Conservation (phyloP, 1,140 invertebrate species). For the Pseudomyrmex flavicornis region DNA sequence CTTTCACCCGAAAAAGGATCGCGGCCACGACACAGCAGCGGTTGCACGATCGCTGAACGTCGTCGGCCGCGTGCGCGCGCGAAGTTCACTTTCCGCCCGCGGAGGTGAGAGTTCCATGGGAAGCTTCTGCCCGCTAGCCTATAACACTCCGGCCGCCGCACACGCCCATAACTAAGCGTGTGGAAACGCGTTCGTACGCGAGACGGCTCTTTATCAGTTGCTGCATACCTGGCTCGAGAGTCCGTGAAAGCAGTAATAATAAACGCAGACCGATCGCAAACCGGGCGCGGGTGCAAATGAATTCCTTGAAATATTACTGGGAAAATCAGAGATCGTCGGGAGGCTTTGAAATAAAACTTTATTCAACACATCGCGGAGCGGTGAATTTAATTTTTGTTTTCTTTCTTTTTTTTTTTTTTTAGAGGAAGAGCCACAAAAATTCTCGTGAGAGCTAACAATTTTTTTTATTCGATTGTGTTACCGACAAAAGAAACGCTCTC, state of each 20-base stretch:
- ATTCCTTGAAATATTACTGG: slow-evolving; percentile 38
- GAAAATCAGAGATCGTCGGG: background rate
- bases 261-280: slow-evolving; percentile 3
- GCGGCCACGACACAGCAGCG: slow-evolving; percentile 65
- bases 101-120: slow-evolving; percentile 85
- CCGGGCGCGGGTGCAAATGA: slow-evolving; percentile 30
- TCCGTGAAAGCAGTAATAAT: slow-evolving; percentile 11
- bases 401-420: too few species aligned
- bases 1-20: slow-evolving; percentile 80
- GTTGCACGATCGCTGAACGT: slow-evolving; percentile 40
- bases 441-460: too few species aligned
- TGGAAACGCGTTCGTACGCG: slow-evolving; percentile 63
- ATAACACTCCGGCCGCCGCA: slow-evolving; percentile 58
- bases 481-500: too few species aligned
- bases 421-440: too few species aligned
- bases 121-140: slow-evolving; percentile 84
- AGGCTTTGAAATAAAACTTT: background rate
- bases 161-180: slow-evolving; percentile 68
- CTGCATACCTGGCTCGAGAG: slow-evolving; percentile 2
- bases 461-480: background rate
- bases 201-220: slow-evolving; percentile 32
- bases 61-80: slow-evolving; percentile 48
- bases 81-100: slow-evolving; percentile 83
- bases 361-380: background rate
- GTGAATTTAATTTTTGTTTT: background rate